Percentiles rank a stretch among this genome's conserved stretches.
Conservation (phyloP, 2,797 vertebrate genomes). For the Anniella stebbinsi region DNA sequence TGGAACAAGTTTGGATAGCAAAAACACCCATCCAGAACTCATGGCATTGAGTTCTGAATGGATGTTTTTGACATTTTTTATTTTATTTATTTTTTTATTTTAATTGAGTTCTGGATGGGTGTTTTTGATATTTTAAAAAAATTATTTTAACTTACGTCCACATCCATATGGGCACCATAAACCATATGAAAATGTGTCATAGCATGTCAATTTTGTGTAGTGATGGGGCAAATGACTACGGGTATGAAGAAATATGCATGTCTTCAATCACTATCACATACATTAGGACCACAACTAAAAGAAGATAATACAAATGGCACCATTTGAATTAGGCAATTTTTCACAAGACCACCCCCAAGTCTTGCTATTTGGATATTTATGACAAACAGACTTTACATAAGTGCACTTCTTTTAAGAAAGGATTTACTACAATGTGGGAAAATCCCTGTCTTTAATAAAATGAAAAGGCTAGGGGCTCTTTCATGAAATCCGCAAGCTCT, state of each 20-base stretch:
- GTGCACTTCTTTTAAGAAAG: neutral
- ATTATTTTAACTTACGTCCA: neutral
- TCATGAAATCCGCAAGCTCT: neutral
- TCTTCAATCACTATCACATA: neutral
- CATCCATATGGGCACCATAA: neutral
- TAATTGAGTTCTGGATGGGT: too few relatives aligned
- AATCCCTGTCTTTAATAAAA: neutral
- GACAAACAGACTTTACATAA: neutral
- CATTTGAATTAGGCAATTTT: too few relatives aligned
- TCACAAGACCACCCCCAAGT: neutral
- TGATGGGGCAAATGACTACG: neutral
- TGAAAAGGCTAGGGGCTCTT: neutral
- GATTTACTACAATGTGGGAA: neutral
- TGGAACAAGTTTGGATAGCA: too few relatives aligned
- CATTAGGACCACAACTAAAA: neutral
- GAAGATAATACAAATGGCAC: neutral
- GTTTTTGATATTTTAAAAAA: too few relatives aligned
- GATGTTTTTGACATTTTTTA: too few relatives aligned
- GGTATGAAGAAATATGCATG: neutral
- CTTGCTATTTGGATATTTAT: neutral
- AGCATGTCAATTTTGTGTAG: too few relatives aligned
- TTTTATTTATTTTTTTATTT: neutral
- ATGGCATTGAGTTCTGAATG: too few relatives aligned
- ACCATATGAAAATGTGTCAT: neutral
- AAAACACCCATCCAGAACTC: too few relatives aligned